A percentile compares a stretch with the other conserved stretches of the same genome.
Conservation (phyloP, 2,888 invertebrate genomes). For the Drosophila cyrtoloma region DNA sequence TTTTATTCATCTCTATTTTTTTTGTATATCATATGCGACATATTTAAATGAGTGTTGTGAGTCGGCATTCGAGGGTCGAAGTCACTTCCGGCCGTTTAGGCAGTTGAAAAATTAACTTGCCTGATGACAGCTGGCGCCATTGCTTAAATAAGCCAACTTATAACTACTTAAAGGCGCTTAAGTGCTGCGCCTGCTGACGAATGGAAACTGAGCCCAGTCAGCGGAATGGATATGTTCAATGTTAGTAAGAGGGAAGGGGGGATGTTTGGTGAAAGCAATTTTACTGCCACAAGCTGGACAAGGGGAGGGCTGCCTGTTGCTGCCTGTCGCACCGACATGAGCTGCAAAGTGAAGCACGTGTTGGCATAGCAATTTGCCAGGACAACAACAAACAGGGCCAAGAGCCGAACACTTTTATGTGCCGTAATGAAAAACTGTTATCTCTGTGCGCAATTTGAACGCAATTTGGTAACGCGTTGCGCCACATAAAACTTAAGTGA, state of each 20-base stretch:
- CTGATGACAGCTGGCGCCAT: constrained; percentile 76
- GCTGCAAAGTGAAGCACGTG: constrained; percentile 82
- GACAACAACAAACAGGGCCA: constrained; percentile 41
- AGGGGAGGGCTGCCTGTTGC: constrained; percentile 57
- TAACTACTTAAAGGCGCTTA: constrained; percentile 35
- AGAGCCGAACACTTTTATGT: constrained; percentile 75
- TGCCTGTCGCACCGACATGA: constrained; percentile 56
- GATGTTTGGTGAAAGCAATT: constrained; percentile 33
- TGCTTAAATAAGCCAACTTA: constrained; percentile 47
- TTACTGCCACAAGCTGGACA: constrained; percentile 56
- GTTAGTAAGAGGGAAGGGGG: background rate
- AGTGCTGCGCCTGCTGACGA: constrained; percentile 38
- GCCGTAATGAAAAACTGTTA: constrained; percentile 80
- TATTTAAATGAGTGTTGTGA: constrained; percentile 72
- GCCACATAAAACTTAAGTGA: constrained; percentile 82
- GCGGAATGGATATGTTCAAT: constrained; percentile 27
- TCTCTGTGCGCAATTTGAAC: constrained; percentile 80
- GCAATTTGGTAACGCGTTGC: constrained; percentile 82
- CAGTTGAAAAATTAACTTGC: constrained; percentile 80
- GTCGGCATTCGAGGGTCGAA: constrained; percentile 8
- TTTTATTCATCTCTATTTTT: background rate
- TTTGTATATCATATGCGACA: constrained; percentile 55
- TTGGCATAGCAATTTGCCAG: constrained; percentile 76
- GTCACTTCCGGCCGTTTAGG: constrained; percentile 73
- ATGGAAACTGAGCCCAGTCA: constrained; percentile 20